Evolutionary conservation across 35 echinoderm and acorn worm genomes (phyloP), one percentile per base, ranked within the genome.

Genomic region (Anneissia japonica): DNA sequence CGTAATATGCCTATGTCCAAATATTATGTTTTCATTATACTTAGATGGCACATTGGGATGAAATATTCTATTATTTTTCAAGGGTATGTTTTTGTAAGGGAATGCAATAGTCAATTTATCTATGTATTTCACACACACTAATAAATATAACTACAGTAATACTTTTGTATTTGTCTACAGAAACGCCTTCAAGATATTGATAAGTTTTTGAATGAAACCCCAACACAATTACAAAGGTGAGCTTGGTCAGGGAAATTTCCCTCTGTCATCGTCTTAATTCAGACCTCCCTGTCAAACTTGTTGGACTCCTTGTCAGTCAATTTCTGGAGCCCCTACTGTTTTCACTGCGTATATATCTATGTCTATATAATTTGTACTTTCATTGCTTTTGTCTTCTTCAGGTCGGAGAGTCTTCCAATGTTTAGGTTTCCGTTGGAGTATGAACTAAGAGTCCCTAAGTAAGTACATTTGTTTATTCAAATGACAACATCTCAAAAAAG

Each of bases 391-490:
- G 56, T 13, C 17, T 72, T 35, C 31, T 72, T 19, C 37, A 96
- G 93, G 90, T 73, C 80, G 0, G 40, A 88, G 26, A 91, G 89
- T 92, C 81, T 96, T 38, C 81, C 83, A 79, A 85, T 84, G 35
- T 85, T 87, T 5, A 90, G 73, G 23, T 79, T 93, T 46, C 94
- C 94, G n/a, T 76, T 93, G 17, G 87, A 92, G 38, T 35, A 83
- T 36, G 83, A 87, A 26, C 77, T 97, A n/a, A 90, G 87, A 85
- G 87, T 97, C 23, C 86, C 94, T 36, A 85, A 51, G 94, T 97
- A 79, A 88, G 84, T 95, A 64, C 19, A 43, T 4, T 73, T 29
- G n/a, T 39, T 79, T 4, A 31, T 82, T 73, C n/a, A n/a, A n/a
- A n/a, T n/a, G n/a, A n/a, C n/a, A n/a, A n/a, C n/a, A n/a, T n/a